Evolutionary conservation across 2,888 invertebrate genomes (phyloP), one percentile per base, ranked within the genome.

Genomic region (Drosophila merina): DNA sequence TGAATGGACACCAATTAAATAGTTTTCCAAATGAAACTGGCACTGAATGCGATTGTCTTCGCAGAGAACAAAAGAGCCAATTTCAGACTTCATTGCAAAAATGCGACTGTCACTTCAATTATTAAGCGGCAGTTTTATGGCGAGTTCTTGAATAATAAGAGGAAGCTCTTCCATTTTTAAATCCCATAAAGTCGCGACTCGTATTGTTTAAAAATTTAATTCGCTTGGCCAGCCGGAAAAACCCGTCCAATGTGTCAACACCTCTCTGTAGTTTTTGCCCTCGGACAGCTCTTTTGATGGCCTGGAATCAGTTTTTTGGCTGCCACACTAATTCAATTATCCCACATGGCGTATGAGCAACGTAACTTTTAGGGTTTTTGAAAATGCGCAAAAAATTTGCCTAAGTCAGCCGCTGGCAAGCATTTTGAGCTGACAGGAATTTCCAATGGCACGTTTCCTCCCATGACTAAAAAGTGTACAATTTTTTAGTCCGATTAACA

Each of bases 401-500:
- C 12, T 6, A 1, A 14, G 12, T 14, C 40, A 20, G 42, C 14
- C 7, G 1, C 52, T 12, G 36, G n/a, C 36, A 36, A 1, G 36
- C n/a, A 5, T 36, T 36, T 36, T 20, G 20, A 20, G 1, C 20
- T 12, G 36, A 36, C 36, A 36, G 5, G 36, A 36, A 5, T 36
- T 36, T 36, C n/a, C n/a, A 6, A n/a, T n/a, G 36, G 36, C 36
- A 36, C 36, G 36, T 36, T 14, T 14, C 14, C n/a, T 12, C 6
- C 28, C 6, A 28, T 28, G 28, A 28, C 28, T 28, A 36, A n/a
- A n/a, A 36, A 33, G 9, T 10, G n/a, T 36, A 36, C n/a, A 36
- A 9, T n/a, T 42, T 7, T 33, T 31, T 25, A 33, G 45, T 64
- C 66, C 50, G 50, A 67, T 56, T 56, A 51, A 51, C 66, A 67